Conservation (phyloP, 2,888 invertebrate genomes). For the Lasioglossum pauxillum region DNA sequence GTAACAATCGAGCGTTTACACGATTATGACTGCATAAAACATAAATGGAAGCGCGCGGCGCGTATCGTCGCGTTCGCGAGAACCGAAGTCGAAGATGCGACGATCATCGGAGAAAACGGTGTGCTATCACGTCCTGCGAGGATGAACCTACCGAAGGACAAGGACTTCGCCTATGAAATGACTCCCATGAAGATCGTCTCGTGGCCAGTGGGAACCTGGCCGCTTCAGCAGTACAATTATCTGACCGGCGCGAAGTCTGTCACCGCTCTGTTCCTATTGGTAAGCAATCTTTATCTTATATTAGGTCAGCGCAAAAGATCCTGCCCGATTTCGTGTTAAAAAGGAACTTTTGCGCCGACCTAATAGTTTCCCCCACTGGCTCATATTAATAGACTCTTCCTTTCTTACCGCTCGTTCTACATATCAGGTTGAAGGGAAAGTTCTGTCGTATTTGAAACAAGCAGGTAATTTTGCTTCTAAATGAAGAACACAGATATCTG, state of each 20-base stretch:
- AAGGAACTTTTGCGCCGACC: too few relatives aligned
- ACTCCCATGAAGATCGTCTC: conserved; percentile 6
- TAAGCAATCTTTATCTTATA: conserved; percentile 3
- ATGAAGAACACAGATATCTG: too few relatives aligned
- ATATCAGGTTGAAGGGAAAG: too few relatives aligned
- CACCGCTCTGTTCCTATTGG: not conserved
- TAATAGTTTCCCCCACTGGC: too few relatives aligned
- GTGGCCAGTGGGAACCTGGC: conserved; percentile 48
- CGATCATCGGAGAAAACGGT: not conserved
- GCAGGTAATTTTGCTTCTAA: too few relatives aligned
- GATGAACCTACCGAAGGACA: conserved; percentile 15
- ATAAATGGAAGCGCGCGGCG: not conserved
- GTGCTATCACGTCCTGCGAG: not conserved
- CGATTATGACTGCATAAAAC: conserved; percentile 30
- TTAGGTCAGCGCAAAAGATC: not conserved
- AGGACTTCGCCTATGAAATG: conserved; percentile 40
- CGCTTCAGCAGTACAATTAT: not conserved
- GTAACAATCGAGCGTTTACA: not conserved
- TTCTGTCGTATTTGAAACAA: too few relatives aligned
- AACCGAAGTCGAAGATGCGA: not conserved
- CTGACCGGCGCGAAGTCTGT: not conserved
- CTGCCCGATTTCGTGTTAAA: too few relatives aligned
- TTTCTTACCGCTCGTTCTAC: too few relatives aligned
- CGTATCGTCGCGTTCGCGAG: not conserved
- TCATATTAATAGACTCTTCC: too few relatives aligned